Base-by-base conservation (phyloP, 2,113 vertebrate genomes). In the Sitta europaea region DNA sequence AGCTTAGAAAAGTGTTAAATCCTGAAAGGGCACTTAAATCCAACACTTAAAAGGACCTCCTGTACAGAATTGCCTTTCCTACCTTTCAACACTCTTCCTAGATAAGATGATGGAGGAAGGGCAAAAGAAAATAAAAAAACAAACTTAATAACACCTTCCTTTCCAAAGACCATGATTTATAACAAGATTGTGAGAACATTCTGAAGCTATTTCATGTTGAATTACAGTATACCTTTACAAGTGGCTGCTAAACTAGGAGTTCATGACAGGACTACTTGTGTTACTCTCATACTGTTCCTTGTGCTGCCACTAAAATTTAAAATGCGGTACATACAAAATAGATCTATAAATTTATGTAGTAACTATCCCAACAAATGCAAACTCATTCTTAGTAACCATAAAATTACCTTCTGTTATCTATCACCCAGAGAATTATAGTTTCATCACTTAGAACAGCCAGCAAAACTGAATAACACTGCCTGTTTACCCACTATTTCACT, bases 391-490 rank as follows among this genome's bases (percentile, higher is more conserved):
- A 96, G 98, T 97, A 98, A 98, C 98, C 98, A 98, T 98, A 98
- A 98, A 98, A 98, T 98, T 98, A 98, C 98, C 98, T 98, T 98
- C 98, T 98, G 98, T 98, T 98, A 98, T 98, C 98, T 98, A 98
- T 98, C 98, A 98, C 95, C 96, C 92, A 91, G 97, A 98, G 98
- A 98, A 97, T 98, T 98, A 98, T 96, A 96, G 98, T 97, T 97
- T 97, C 97, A 97, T 98, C 74, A 86, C 92, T 93, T 93, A 95
- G 91, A 98, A 95, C 93, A 98, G 96, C 97, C 97, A 97, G 95
- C 68, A 94, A 96, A 96, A 96, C 93, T 95, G 97, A 98, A 97
- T 98, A 98, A 97, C 95, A 79, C 84, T 77, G 95, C 86, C 92
- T 95, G 78, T 88, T 90, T 86, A 73, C 65, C 82, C 88, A 89